Evolutionary conservation across 2,888 invertebrate genomes (phyloP), one percentile per base, ranked within the genome.

Genomic region (Orthonychiurus folsomi): DNA sequence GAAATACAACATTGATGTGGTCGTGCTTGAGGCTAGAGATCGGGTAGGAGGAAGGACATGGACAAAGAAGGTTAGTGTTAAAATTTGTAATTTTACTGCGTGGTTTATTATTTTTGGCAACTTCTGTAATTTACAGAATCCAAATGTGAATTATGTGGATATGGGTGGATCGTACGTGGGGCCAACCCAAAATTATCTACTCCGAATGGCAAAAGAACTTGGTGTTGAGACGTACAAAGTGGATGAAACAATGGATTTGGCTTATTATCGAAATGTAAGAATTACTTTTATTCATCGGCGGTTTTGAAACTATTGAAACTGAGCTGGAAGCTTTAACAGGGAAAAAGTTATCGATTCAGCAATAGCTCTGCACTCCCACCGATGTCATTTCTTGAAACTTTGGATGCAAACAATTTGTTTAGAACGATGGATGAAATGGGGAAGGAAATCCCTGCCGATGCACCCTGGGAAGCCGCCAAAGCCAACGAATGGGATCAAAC

Each of bases 121-220:
- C n/a, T n/a, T n/a, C n/a, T n/a, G n/a, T 52, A 21, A 3, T 52
- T 54, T 67, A 18, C 53, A 63, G 24, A 50, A 65, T 25, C 62
- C 67, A 37, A 52, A 62, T 21, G 64, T 61, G 64, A 75, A 76
- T 66, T 75, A 71, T 68, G 74, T 20, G 52, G 74, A 78, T 64
- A 66, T 78, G 18, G 77, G 79, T 18, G 79, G 76, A 3, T 75
- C 78, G 20, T 79, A 78, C 73, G 76, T 79, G 18, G 78, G 78
- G 2, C 74, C 76, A 9, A 75, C 75, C 2, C 79, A 79, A 66
- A 73, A 74, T 61, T 73, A 77, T 50, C 69, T 79, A 5, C 67
- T 78, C 47, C 69, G 76, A 20, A 65, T 79, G 50, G 71, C 76
- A 47, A 70, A 75, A 55, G 77, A 78, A 63, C 73, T 78, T 25